Percentiles rank a stretch among this genome's conserved stretches.
Evolutionary conservation across 2,113 vertebrate genomes (phyloP).

Genomic region (Scolopax mira): DNA sequence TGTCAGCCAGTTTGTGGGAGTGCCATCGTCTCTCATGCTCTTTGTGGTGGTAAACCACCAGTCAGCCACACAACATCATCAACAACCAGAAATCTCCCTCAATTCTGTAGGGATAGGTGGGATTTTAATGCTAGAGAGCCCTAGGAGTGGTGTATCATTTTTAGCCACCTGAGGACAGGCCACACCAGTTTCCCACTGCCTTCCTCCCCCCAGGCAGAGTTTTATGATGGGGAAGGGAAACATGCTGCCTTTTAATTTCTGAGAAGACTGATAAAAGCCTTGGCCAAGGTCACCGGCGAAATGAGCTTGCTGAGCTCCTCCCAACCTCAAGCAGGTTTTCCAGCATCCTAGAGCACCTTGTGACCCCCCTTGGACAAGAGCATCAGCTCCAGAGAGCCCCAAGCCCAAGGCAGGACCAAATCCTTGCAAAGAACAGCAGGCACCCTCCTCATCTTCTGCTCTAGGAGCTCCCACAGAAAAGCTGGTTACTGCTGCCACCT

Average conservation of each 20-base stretch:
- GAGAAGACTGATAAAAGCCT: neutral
- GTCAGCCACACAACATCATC: fast-evolving
- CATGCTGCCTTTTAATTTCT: neutral
- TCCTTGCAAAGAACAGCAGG: neutral
- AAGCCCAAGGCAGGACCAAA: neutral
- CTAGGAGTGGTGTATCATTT: neutral
- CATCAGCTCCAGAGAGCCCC: neutral
- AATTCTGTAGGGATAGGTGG: neutral
- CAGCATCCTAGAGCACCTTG: neutral
- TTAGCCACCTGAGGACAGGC: neutral
- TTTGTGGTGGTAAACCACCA: fast-evolving
- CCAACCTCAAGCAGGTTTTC: neutral
- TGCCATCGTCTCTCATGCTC: neutral
- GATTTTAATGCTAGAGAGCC: neutral
- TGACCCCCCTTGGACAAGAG: neutral
- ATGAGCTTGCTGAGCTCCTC: neutral
- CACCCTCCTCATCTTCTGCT: neutral
- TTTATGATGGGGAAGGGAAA: neutral
- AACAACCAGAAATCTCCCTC: neutral
- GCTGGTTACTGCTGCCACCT: constrained; percentile 43
- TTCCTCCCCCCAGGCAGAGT: neutral
- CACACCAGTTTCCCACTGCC: neutral
- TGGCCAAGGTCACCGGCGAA: neutral
- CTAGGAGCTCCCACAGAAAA: neutral
- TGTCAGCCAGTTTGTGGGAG: neutral